These are phyloP conservation scores for Drosophila parvula DNA, from an alignment of 1,140 invertebrate species.

Conservation along the genomic window DNA sequence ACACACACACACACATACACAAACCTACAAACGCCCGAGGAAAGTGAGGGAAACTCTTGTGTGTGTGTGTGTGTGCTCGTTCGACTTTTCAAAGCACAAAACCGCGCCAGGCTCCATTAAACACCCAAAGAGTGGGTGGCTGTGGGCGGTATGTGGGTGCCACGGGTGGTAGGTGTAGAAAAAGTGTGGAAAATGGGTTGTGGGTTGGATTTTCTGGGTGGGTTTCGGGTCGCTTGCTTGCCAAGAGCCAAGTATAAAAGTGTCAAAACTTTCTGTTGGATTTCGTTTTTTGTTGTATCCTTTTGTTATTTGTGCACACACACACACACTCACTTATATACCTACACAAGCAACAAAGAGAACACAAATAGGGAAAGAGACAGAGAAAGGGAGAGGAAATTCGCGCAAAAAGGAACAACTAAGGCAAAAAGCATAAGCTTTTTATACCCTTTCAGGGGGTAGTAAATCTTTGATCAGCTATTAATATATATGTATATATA, in stretches of 20 bases:
- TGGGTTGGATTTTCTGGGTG: conserved; percentile 25
- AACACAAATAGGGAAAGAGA: conserved; percentile 24
- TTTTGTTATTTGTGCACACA: conserved; percentile 67
- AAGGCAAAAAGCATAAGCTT: conserved; percentile 71
- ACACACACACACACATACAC: conserved; percentile 17
- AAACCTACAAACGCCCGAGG: conserved; percentile 13
- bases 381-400: conserved; percentile 8
- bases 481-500: no score
- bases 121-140: conserved; percentile 52
- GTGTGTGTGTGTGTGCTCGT: conserved; percentile 46
- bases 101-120: conserved; percentile 76
- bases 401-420: conserved; percentile 46
- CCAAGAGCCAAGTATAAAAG: conserved; percentile 74
- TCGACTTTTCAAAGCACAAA: conserved; percentile 58
- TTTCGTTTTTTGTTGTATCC: conserved; percentile 69
- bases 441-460: conserved; percentile 10
- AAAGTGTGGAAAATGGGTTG: conserved; percentile 21
- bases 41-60: conserved; percentile 17
- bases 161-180: background rate
- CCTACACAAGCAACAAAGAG: conserved; percentile 12
- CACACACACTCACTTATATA: conserved; percentile 13
- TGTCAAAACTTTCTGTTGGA: conserved; percentile 79
- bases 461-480: background rate
- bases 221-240: conserved; percentile 67
- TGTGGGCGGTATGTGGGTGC: conserved; percentile 4